Evolutionary conservation across 1,140 invertebrate genomes (phyloP).

Genomic region (Ceratina calcarata): DNA sequence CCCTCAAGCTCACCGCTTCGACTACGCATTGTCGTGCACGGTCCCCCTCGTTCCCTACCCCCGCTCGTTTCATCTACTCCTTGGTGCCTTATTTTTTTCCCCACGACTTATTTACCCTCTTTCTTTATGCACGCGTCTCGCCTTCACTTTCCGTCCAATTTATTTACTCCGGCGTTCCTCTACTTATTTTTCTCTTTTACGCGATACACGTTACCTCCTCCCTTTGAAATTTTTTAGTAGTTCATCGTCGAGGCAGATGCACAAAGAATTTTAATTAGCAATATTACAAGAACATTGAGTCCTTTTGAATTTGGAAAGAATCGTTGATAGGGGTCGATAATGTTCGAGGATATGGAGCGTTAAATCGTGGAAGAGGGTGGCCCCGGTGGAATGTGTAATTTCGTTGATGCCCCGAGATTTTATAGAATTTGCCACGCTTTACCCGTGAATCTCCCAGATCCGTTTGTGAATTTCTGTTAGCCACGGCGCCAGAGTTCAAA

Average conservation of each 20-base stretch:
- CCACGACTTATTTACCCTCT: conserved; percentile 8
- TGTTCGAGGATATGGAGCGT: no score
- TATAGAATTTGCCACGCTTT: conserved; percentile 7
- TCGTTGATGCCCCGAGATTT: not conserved
- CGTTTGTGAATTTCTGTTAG: conserved; percentile 34
- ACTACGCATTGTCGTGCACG: conserved; percentile 60
- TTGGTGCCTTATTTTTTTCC: not conserved
- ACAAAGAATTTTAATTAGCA: no score
- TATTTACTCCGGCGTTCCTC: conserved; percentile 11
- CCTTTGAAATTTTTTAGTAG: no score
- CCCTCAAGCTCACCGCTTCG: conserved; percentile 60
- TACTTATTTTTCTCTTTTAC: not conserved
- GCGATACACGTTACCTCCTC: no score
- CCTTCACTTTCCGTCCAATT: conserved; percentile 29
- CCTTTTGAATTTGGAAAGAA: no score
- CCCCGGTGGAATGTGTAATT: conserved; percentile 1
- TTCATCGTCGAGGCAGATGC: no score
- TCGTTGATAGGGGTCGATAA: no score
- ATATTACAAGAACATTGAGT: no score
- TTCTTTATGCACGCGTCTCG: conserved; percentile 18
- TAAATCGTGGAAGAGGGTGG: no score
- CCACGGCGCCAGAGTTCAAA: conserved; percentile 19
- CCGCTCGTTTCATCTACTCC: not conserved
- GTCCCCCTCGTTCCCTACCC: not conserved
- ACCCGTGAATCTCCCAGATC: conserved; percentile 1